These are phyloP conservation scores for Drosophila sordidapex DNA, from an alignment of 2,888 invertebrate genomes.

Conservation along the genomic window DNA sequence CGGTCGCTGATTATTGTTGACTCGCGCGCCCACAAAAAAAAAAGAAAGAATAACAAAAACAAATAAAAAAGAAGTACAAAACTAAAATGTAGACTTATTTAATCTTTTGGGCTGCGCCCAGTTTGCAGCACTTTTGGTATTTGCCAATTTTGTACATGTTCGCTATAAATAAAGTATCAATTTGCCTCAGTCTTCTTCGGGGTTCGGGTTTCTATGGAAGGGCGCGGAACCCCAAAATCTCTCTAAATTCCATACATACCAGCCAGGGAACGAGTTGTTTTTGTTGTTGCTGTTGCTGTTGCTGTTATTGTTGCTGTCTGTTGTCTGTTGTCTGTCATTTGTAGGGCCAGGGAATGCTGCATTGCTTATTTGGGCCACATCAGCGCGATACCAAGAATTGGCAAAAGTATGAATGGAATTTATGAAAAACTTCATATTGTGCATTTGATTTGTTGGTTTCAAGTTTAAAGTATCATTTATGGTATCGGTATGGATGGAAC, in stretches of 20 bases:
- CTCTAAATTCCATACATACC: constrained; percentile 64
- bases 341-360: constrained; percentile 27
- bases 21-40: constrained; percentile 46
- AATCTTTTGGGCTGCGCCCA: constrained; percentile 57
- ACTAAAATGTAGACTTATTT: constrained; percentile 48
- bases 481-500: no score
- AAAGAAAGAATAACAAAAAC: constrained; percentile 3
- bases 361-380: constrained; percentile 60
- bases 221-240: constrained; percentile 36
- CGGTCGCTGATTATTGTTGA: constrained; percentile 48
- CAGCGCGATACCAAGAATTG: constrained; percentile 47
- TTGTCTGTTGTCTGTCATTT: constrained; percentile 25
- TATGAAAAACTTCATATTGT: constrained; percentile 49
- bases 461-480: constrained; percentile 15
- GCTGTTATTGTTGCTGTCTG: constrained; percentile 17
- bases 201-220: constrained; percentile 67
- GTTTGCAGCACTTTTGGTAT: constrained; percentile 48
- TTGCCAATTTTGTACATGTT: constrained; percentile 62
- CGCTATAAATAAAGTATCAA: constrained; percentile 71
- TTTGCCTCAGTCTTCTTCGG: constrained; percentile 41
- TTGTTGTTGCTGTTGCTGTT: constrained; percentile 19
- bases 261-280: constrained; percentile 20
- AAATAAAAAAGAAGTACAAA: constrained; percentile 7
- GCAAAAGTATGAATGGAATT: constrained; percentile 46
- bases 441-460: constrained; percentile 7